A percentile compares a stretch with the other conserved stretches of the same genome.
Conservation (phyloP, 2,888 invertebrate genomes). For the Rhagium mordax region DNA sequence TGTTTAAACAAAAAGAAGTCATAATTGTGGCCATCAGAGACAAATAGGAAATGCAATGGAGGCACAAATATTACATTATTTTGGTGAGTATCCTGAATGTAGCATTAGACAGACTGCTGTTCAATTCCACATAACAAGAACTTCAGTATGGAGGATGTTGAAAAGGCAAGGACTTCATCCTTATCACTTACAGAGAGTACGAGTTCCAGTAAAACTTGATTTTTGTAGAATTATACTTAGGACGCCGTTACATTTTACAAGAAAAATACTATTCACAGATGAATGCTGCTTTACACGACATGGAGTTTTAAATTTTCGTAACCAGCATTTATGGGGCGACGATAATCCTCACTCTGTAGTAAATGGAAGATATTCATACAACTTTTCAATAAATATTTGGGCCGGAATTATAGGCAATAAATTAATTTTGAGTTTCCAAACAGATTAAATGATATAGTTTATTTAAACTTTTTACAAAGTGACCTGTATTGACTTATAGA, state of each 20-base stretch:
- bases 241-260: neutral
- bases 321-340: neutral
- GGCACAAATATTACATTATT: neutral
- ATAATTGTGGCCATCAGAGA: neutral
- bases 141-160: neutral
- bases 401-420: no score
- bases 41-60: neutral
- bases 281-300: neutral
- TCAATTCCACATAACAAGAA: neutral
- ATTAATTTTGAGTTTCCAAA: neutral
- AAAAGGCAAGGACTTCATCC: neutral
- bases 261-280: no score
- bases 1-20: neutral
- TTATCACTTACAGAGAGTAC: neutral
- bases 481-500: neutral
- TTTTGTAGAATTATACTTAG: neutral
- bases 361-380: neutral
- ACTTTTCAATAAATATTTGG: no score
- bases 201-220: neutral
- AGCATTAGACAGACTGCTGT: neutral
- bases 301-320: neutral
- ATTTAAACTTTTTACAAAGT: neutral
- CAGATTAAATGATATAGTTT: neutral
- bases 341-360: neutral
- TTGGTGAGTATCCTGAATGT: neutral